Conservation (phyloP, 1,140 invertebrate species). For the Nixonia krombeini region DNA sequence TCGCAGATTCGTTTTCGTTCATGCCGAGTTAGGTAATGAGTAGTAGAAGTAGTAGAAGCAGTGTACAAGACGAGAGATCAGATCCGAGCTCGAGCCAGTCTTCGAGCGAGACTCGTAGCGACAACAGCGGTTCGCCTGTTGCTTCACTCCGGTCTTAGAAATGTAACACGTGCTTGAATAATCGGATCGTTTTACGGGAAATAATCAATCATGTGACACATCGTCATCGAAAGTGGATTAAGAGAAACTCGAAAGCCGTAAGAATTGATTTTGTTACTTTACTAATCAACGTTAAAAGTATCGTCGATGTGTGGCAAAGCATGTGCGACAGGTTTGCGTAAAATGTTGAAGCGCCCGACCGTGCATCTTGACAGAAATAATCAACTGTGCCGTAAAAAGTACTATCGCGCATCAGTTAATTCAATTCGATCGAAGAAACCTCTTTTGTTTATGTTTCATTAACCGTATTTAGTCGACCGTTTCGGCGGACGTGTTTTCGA, state of each 20-base stretch:
- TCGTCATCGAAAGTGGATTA: conserved; percentile 19
- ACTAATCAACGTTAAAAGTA: no score
- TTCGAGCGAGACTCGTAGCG: conserved; percentile 40
- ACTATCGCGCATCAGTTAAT: no score
- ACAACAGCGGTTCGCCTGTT: conserved; percentile 22
- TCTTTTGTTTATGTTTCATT: no score
- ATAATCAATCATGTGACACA: not conserved
- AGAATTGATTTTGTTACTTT: no score
- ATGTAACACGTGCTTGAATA: conserved; percentile 23
- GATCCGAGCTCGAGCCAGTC: conserved; percentile 46
- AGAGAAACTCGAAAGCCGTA: conserved; percentile 20
- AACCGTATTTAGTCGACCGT: no score
- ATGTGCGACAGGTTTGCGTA: no score
- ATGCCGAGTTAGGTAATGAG: conserved; percentile 45
- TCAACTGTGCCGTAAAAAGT: no score
- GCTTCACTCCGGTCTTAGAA: conserved; percentile 9
- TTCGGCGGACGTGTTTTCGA: no score
- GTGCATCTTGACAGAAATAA: no score
- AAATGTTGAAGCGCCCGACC: no score
- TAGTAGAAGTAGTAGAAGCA: conserved; percentile 27
- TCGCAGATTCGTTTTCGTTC: conserved; percentile 24
- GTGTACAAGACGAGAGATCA: conserved; percentile 32
- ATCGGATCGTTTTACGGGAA: not conserved
- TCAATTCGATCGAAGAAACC: no score
- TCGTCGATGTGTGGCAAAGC: no score